These are phyloP conservation scores for Drosophila kohkoa DNA, from an alignment of 1,140 invertebrate species.

Conservation along the genomic window DNA sequence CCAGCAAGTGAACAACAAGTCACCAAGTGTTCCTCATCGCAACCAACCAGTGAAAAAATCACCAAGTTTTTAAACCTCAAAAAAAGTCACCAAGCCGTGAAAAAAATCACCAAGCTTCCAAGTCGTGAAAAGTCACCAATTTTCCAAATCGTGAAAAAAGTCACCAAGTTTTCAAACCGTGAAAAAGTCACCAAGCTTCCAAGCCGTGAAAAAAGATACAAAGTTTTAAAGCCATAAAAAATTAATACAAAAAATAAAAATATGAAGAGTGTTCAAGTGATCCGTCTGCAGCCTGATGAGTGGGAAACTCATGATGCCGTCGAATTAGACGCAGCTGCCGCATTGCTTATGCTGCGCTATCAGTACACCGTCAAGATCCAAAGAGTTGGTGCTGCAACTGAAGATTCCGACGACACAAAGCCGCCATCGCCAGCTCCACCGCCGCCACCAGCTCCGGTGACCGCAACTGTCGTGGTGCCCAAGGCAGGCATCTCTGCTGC, in stretches of 20 bases:
- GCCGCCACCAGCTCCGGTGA: neutral
- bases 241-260: neutral
- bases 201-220: neutral
- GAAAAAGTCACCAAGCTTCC: neutral
- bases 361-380: constrained; percentile 42
- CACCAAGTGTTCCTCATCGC: too few species aligned
- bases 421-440: constrained; percentile 16
- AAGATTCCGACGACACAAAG: neutral
- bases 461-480: neutral
- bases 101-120: constrained; percentile 3
- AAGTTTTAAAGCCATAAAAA: neutral
- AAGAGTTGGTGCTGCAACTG: neutral
- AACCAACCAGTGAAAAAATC: constrained; percentile 2
- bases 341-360: constrained; percentile 67
- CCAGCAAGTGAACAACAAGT: constrained; percentile 4
- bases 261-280: constrained; percentile 22
- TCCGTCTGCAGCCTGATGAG: neutral
- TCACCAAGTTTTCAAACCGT: neutral
- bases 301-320: constrained; percentile 26
- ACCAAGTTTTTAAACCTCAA: neutral
- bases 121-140: neutral
- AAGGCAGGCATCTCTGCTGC: constrained; percentile 24
- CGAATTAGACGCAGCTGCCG: constrained; percentile 69
- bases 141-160: neutral
- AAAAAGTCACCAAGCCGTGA: neutral